phyloP scores from a whole-genome alignment of 2,888 invertebrate genomes.

The Rhagium mordax region DNA sequence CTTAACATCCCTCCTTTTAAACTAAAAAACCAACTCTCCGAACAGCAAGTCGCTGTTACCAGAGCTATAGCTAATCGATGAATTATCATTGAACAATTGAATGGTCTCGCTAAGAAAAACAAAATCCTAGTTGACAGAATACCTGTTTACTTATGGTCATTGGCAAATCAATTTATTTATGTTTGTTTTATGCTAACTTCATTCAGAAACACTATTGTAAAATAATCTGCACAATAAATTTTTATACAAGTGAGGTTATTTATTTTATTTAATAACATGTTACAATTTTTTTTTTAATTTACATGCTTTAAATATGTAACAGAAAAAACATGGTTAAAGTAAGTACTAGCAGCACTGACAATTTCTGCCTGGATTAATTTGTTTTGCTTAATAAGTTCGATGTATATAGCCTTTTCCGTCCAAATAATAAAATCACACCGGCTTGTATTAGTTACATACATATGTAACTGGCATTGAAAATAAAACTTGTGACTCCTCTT shows the following conservation, averaged over 20 bases:
- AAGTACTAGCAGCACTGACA: neutral
- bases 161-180: neutral
- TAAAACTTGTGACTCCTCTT: neutral
- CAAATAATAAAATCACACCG: neutral
- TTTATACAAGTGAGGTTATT: no score
- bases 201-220: no score
- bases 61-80: neutral
- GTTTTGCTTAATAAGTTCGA: neutral
- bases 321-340: neutral
- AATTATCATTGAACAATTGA: neutral
- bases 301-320: constrained; percentile 1
- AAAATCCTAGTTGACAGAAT: neutral
- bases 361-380: neutral
- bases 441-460: neutral
- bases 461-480: neutral
- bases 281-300: neutral
- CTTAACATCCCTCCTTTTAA: constrained; percentile 34
- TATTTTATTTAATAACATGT: neutral
- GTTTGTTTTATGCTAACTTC: neutral
- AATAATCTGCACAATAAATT: no score
- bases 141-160: neutral
- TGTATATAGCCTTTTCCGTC: neutral
- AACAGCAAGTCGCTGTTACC: neutral
- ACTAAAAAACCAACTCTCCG: neutral
- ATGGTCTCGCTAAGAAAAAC: neutral